phyloP scores from a whole-genome alignment of 2,888 invertebrate genomes.

The Sthenelais limicola region DNA sequence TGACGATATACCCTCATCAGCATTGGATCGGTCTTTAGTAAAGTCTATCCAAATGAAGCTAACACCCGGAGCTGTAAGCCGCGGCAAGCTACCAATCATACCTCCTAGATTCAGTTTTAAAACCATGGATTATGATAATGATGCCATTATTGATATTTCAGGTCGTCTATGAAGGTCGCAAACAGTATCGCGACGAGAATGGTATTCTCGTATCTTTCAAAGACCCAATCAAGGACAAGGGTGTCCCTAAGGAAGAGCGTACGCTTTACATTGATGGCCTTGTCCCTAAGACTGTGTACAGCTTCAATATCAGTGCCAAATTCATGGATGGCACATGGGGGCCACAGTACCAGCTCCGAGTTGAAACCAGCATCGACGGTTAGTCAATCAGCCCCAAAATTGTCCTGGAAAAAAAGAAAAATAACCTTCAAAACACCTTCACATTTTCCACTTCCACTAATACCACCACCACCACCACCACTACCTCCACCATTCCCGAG shows the following conservation, averaged over 20 bases:
- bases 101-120: too few relatives aligned
- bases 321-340: conserved; percentile 64
- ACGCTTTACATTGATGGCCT: conserved; percentile 60
- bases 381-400: too few relatives aligned
- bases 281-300: conserved; percentile 66
- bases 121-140: too few relatives aligned
- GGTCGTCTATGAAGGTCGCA: conserved; percentile 64
- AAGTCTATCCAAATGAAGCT: too few relatives aligned
- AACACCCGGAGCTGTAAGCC: too few relatives aligned
- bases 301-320: conserved; percentile 68
- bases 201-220: conserved; percentile 54
- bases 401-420: too few relatives aligned
- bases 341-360: conserved; percentile 56
- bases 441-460: too few relatives aligned
- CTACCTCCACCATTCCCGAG: conserved; percentile 31
- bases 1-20: too few relatives aligned
- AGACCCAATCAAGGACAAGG: conserved; percentile 45
- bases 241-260: conserved; percentile 57
- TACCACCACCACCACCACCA: too few relatives aligned
- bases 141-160: conserved; percentile 50
- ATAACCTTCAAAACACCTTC: too few relatives aligned
- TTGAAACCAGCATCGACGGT: conserved; percentile 59
- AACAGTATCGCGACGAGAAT: conserved; percentile 58
- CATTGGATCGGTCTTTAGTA: too few relatives aligned
- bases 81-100: too few relatives aligned